phyloP scores from a whole-genome alignment of 2,797 vertebrate species.

The Myotis planiceps region DNA sequence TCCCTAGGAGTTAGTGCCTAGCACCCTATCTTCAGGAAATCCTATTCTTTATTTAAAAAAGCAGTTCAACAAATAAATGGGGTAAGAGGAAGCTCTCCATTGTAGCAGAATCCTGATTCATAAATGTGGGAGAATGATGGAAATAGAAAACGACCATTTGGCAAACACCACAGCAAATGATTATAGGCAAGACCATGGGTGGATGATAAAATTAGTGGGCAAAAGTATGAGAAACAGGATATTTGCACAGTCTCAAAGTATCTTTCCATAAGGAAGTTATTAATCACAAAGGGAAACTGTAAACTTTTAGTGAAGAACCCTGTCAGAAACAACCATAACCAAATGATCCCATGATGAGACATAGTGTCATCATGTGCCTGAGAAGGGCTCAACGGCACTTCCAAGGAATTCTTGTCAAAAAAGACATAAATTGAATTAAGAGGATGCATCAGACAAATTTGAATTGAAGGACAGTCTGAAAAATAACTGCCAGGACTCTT shows the following conservation, averaged over 20 bases:
- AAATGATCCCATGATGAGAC: neutral
- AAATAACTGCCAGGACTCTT: neutral
- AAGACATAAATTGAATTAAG: neutral
- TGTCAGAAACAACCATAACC: neutral
- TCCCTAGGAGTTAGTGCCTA: neutral
- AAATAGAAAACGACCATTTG: constrained; percentile 40
- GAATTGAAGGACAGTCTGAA: neutral
- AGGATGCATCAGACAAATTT: neutral
- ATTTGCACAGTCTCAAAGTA: neutral
- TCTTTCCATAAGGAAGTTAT: neutral
- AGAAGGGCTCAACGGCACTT: neutral
- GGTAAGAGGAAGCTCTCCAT: neutral
- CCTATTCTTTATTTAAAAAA: neutral
- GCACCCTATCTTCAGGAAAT: neutral
- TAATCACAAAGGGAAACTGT: neutral
- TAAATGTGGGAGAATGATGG: neutral
- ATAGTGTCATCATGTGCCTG: too few species aligned
- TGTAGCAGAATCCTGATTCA: neutral
- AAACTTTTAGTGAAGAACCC: neutral
- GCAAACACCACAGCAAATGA: constrained; percentile 35
- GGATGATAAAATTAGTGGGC: constrained; percentile 5
- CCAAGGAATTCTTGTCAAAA: neutral
- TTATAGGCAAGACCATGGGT: neutral
- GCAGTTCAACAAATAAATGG: constrained; percentile 2
- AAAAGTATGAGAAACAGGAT: constrained; percentile 13